A percentile compares a stretch with the other conserved stretches of the same genome.
These are phyloP conservation scores for Mylabris sibirica DNA, from an alignment of 2,888 invertebrate genomes.

Conservation along the genomic window DNA sequence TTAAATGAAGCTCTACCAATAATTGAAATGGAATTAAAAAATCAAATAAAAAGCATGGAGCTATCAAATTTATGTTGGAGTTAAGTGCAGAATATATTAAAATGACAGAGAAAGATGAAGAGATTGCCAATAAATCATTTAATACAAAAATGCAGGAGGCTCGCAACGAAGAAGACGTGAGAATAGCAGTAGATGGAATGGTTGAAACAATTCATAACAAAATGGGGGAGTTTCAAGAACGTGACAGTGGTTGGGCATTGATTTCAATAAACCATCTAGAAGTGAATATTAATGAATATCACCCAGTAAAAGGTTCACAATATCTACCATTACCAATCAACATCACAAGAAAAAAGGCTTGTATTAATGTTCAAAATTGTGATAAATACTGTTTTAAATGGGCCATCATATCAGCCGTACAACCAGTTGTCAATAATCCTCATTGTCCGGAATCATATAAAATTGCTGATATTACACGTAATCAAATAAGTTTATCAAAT, in stretches of 20 bases:
- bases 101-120: not conserved
- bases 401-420: conserved; percentile 40
- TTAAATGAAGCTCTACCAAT: not conserved
- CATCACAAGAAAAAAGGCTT: conserved; percentile 36
- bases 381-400: conserved; percentile 44
- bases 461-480: not conserved
- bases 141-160: not conserved
- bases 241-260: conserved; percentile 41
- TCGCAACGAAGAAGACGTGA: too few relatives aligned
- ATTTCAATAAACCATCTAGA: conserved; percentile 35
- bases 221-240: conserved; percentile 43
- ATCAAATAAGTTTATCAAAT: not conserved
- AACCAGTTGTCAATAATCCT: conserved; percentile 25
- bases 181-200: conserved; percentile 22
- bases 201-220: conserved; percentile 30
- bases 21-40: not conserved
- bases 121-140: not conserved
- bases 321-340: conserved; percentile 40
- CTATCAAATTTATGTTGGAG: not conserved
- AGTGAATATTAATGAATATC: conserved; percentile 41
- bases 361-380: conserved; percentile 44
- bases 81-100: not conserved
- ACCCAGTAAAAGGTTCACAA: conserved; percentile 33
- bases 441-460: conserved; percentile 31
- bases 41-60: not conserved